Base-by-base conservation (phyloP, 2,888 invertebrate species). In the Eledona agricola region DNA sequence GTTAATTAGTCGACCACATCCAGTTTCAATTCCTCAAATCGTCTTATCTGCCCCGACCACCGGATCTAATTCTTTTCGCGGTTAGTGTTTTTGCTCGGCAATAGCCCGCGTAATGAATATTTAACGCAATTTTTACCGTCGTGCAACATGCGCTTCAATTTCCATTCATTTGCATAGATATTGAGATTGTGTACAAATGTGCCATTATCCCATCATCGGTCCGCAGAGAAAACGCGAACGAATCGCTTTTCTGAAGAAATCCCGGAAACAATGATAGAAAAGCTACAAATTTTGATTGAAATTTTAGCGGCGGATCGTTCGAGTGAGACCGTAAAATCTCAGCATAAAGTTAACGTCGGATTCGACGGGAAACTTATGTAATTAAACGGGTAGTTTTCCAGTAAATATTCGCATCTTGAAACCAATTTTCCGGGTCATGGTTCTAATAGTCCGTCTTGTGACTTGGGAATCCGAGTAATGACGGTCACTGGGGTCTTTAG, bases 111-210 rank as follows among this genome's bases (percentile, higher is more conserved):
- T 17, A 25, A 25, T 40, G 40, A 40, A 40, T 40, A 40, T 40
- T 40, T 40, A 40, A 40, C 40, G 16, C 25, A 25, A 38, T 40
- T 28, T 38, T 38, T 38, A 25, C 38, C 9, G 40, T 40, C 5
- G n/a, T 16, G 37, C 7, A 15, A 28, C 28, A 40, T 28, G 19
- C 40, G 19, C 40, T 28, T 26, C 28, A 17, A 28, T 40, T 28
- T 28, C 10, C 17, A 40, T 28, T 40, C 26, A 40, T 40, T 40
- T 28, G 40, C 40, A 17, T 40, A 20, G 20, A 9, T 12, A 35
- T 20, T 12, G 11, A 22, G 22, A 17, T 31, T 16, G 16, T 16
- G 2, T 31, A 25, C 25, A 25, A 25, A 25, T 25, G 25, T 1
- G 10, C 25, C 9, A 25, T 25, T 25, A 25, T n/a, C 10, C 7